Evolutionary conservation across 37 sponge, comb jelly and placozoan genomes (phyloP), one percentile per base, ranked within the genome.

Genomic region (Chondrilla cf. caribensis): DNA sequence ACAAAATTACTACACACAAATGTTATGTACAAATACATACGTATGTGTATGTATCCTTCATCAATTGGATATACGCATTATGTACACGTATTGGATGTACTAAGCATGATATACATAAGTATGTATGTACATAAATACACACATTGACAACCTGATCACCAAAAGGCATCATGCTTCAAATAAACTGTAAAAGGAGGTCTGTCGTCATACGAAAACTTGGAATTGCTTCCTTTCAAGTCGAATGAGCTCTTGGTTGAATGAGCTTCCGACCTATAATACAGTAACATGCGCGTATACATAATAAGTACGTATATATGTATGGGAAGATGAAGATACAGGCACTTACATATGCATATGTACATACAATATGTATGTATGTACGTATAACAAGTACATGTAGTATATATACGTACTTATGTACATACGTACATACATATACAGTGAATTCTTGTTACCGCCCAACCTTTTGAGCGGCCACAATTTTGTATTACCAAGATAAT

Each of bases 121-220:
- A 55, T 55, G 17, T 55, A 55, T 55, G 24, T 31, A 66, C 2
- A 17, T 32, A 57, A n/a, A 2, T 22, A 26, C 3, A 18, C 28
- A 42, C 41, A 9, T 31, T 72, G 75, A 37, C 35, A 38, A 32
- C 57, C 17, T 29, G 7, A 24, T 40, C 36, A 73, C 76, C 76
- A 73, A 40, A 73, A 73, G 21, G 76, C 44, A 42, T 73, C 76
- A 40, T 73, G 21, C 24, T 73, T 73, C 44, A 73, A 39, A 25
- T 43, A 73, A 39, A 37, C 40, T 18, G 43, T 9, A 39, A 73
- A 73, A 43, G 76, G 76, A 19, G 76, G 76, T 73, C 76, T 73
- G 42, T 39, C 41, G 25, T 73, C 76, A 73, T 3, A 73, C 2
- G 24, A 42, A 40, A 43, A 14, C 2, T 15, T 15, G 6, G 64